A percentile compares a stretch with the other conserved stretches of the same genome.
Evolutionary conservation across 1,140 invertebrate species (phyloP).

Genomic region (Protaetia brevitarsis): DNA sequence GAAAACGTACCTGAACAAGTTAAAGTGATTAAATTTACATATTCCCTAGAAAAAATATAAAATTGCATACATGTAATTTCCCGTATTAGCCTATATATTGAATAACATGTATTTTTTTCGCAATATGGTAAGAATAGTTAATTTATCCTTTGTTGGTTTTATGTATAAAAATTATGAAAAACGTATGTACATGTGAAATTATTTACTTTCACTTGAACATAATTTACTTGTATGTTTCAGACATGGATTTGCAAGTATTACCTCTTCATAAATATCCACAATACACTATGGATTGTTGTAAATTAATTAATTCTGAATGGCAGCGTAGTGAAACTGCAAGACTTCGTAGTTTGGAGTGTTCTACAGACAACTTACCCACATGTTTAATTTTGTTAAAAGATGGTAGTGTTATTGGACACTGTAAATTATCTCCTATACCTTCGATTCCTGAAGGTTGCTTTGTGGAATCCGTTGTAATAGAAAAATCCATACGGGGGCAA

Average conservation of each 20-base stretch:
- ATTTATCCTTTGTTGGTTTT: too few relatives aligned
- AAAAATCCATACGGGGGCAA: slow-evolving; percentile 63
- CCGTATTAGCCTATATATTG: too few relatives aligned
- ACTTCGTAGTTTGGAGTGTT: slow-evolving; percentile 65
- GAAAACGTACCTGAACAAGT: too few relatives aligned
- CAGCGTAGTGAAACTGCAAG: slow-evolving; percentile 70
- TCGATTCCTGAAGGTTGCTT: slow-evolving; percentile 65
- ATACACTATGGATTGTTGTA: slow-evolving; percentile 64
- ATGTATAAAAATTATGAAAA: background rate
- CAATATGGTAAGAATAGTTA: too few relatives aligned
- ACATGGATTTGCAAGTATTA: slow-evolving; percentile 51
- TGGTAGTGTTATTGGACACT: slow-evolving; percentile 66
- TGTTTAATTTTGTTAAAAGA: slow-evolving; percentile 64
- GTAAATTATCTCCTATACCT: slow-evolving; percentile 68
- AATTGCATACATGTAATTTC: too few relatives aligned
- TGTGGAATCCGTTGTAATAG: slow-evolving; percentile 74
- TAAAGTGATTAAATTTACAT: too few relatives aligned
- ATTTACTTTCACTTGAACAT: background rate
- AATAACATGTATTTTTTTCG: too few relatives aligned
- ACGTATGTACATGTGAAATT: background rate
- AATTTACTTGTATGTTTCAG: slow-evolving; percentile 1
- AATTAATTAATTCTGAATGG: slow-evolving; percentile 77
- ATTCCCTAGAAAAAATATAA: too few relatives aligned
- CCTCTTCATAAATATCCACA: slow-evolving; percentile 67
- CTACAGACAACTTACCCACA: slow-evolving; percentile 68